A percentile compares a stretch with the other conserved stretches of the same genome.
Conservation (phyloP, 2,888 invertebrate genomes). For the Cactoblastis cactorum region DNA sequence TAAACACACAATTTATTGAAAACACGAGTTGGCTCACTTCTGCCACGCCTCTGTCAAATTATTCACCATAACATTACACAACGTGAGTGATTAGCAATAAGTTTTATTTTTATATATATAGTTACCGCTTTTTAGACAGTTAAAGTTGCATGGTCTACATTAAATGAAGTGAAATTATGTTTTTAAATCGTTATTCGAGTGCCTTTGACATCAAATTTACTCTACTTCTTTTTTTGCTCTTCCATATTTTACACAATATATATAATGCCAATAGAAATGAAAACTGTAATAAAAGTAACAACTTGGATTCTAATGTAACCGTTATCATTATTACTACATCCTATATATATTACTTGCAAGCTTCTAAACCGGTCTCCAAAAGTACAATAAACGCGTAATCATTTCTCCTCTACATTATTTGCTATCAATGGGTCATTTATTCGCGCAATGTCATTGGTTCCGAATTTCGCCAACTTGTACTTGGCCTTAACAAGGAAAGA, state of each 20-base stretch:
- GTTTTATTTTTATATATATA: neutral
- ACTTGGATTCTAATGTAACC: no score
- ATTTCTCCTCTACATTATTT: neutral
- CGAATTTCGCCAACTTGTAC: conserved; percentile 16
- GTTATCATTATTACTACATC: no score
- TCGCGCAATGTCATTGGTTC: conserved; percentile 12
- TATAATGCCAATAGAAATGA: no score
- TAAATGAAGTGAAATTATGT: no score
- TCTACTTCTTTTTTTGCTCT: no score
- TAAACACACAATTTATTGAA: neutral
- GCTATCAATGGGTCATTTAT: conserved; percentile 11
- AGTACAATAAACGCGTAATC: neutral
- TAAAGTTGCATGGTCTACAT: no score
- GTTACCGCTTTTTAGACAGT: no score
- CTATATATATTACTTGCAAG: neutral
- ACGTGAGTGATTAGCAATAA: neutral
- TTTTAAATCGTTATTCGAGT: no score
- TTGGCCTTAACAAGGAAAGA: conserved; percentile 25
- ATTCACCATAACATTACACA: conserved; percentile 2
- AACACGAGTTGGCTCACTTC: neutral
- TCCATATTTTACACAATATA: no score
- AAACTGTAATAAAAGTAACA: no score
- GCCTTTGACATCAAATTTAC: no score
- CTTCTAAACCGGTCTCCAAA: neutral
- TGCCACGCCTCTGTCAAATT: conserved; percentile 2